phyloP scores from a whole-genome alignment of 2,888 invertebrate genomes.

The Macaria notata region DNA sequence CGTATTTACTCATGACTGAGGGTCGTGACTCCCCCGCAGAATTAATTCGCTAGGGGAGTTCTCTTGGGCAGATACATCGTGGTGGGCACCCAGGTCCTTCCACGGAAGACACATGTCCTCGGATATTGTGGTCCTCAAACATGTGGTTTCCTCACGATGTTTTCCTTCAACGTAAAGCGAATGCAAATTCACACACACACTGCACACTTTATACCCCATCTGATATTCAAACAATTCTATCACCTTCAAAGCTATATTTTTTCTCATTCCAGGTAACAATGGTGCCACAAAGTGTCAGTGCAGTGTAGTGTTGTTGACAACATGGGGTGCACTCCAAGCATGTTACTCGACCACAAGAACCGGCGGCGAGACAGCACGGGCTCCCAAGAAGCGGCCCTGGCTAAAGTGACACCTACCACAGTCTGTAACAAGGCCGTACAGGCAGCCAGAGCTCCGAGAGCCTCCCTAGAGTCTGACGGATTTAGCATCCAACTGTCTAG shows the following conservation, averaged over 20 bases:
- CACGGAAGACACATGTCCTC: too few relatives aligned
- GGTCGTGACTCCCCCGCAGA: too few relatives aligned
- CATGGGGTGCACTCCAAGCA: conserved; percentile 86
- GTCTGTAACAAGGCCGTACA: conserved; percentile 75
- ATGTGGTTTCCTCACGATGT: too few relatives aligned
- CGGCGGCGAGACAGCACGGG: conserved; percentile 80
- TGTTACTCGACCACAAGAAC: conserved; percentile 83
- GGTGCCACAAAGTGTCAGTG: conserved; percentile 55
- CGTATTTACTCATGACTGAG: too few relatives aligned
- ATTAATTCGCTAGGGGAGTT: too few relatives aligned
- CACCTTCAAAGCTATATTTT: conserved; percentile 7
- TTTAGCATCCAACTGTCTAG: conserved; percentile 77
- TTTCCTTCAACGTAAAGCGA: too few relatives aligned
- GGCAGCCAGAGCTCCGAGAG: conserved; percentile 71
- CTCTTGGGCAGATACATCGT: too few relatives aligned
- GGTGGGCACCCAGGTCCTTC: too few relatives aligned
- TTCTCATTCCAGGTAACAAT: conserved; percentile 64
- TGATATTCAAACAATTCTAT: background rate
- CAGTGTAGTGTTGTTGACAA: conserved; percentile 66
- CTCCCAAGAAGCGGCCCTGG: conserved; percentile 75
- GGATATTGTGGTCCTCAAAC: too few relatives aligned
- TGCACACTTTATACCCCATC: too few relatives aligned
- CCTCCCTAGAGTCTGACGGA: conserved; percentile 76
- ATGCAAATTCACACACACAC: too few relatives aligned
- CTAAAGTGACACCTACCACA: conserved; percentile 69